These are phyloP conservation scores for Molossus molossus DNA, from an alignment of 2,797 vertebrate genomes.

Conservation along the genomic window DNA sequence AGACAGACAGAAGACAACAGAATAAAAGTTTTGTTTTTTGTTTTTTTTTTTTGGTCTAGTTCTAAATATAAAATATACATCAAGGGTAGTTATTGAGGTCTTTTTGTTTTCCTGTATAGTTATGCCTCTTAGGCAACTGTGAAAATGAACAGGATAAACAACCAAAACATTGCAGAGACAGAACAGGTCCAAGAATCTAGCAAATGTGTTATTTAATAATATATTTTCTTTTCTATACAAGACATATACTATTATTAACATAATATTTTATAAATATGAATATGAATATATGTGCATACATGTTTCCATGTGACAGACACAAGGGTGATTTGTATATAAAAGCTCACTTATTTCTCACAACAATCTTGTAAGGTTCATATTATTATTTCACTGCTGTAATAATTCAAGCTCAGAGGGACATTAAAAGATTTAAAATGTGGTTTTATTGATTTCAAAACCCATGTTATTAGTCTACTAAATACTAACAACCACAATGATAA, in stretches of 20 bases:
- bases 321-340: background rate
- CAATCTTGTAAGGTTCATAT: background rate
- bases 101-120: conserved; percentile 25
- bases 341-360: background rate
- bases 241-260: background rate
- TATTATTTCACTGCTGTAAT: background rate
- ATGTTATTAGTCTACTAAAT: background rate
- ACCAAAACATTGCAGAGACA: background rate
- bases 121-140: background rate
- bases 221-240: background rate
- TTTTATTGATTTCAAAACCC: background rate
- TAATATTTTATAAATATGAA: background rate
- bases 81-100: conserved; percentile 53
- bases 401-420: conserved; percentile 8
- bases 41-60: conserved; percentile 6
- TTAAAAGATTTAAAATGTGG: background rate
- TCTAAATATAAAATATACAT: conserved; percentile 79
- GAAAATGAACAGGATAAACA: conserved; percentile 56
- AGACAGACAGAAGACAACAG: conserved; percentile 64
- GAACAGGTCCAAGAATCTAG: background rate
- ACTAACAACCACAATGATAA: background rate
- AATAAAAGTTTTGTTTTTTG: conserved; percentile 44
- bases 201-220: conserved; percentile 41
- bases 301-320: background rate
- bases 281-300: background rate